Conservation (phyloP, 2,888 invertebrate species). For the Chouioia cunea region DNA sequence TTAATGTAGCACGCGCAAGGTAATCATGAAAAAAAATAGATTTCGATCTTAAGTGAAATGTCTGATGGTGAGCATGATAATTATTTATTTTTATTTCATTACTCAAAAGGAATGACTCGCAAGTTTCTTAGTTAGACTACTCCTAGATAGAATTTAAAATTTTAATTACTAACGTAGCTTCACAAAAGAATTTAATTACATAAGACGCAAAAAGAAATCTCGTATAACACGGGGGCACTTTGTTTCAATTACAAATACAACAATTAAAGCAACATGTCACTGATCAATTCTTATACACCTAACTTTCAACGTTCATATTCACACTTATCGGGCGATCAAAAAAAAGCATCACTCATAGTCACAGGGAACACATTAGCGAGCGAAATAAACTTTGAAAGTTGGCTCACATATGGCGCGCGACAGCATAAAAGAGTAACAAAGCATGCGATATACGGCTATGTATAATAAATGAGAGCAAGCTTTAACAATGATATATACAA, state of each 20-base stretch:
- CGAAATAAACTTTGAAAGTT: not conserved
- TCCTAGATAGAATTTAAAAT: slow-evolving; percentile 6
- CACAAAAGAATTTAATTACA: too few relatives aligned
- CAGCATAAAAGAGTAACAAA: not conserved
- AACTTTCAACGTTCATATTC: too few relatives aligned
- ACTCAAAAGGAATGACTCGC: slow-evolving; percentile 1
- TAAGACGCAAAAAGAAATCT: too few relatives aligned
- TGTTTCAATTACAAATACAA: too few relatives aligned
- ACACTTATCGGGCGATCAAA: not conserved
- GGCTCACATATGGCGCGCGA: not conserved
- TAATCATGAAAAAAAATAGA: not conserved
- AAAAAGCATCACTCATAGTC: not conserved
- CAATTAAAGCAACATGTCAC: too few relatives aligned
- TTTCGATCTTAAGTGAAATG: slow-evolving; percentile 29
- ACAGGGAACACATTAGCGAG: not conserved
- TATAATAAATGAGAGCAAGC: too few relatives aligned
- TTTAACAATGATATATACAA: too few relatives aligned
- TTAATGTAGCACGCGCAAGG: too few relatives aligned
- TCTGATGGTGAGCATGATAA: slow-evolving; percentile 15
- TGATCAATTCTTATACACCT: too few relatives aligned
- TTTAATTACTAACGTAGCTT: not conserved
- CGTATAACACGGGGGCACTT: too few relatives aligned
- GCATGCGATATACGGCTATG: not conserved
- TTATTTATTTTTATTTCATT: slow-evolving; percentile 3
- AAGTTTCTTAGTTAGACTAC: slow-evolving; percentile 4